Conservation (phyloP, 2,888 invertebrate species). For the Hedya salicella region DNA sequence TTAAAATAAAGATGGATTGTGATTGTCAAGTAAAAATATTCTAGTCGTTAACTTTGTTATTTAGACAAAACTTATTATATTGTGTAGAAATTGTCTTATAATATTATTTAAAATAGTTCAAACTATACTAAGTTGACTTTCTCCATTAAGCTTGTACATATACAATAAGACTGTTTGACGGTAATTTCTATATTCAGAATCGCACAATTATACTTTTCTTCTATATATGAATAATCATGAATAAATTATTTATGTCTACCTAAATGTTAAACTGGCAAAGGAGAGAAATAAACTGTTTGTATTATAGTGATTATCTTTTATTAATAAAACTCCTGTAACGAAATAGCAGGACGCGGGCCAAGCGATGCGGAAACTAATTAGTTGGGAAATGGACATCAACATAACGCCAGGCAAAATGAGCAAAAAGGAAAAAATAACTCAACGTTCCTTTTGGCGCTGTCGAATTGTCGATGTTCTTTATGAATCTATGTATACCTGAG, state of each 20-base stretch:
- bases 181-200: slow-evolving; percentile 63
- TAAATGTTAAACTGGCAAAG: slow-evolving; percentile 63
- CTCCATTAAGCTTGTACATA: slow-evolving; percentile 55
- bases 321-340: background rate
- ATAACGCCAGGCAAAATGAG: background rate
- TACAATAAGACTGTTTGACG: slow-evolving; percentile 73
- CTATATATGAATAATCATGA: slow-evolving; percentile 57
- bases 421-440: background rate
- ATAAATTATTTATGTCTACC: slow-evolving; percentile 67
- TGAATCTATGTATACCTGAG: too few species aligned
- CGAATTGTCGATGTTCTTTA: too few species aligned
- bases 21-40: slow-evolving; percentile 21
- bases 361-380: slow-evolving; percentile 20
- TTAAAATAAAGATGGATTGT: slow-evolving; percentile 23
- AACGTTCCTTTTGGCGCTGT: background rate
- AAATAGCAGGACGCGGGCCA: background rate
- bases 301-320: slow-evolving; percentile 52
- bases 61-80: slow-evolving; percentile 29
- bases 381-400: slow-evolving; percentile 18
- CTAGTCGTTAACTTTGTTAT: slow-evolving; percentile 27
- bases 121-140: slow-evolving; percentile 44
- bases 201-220: slow-evolving; percentile 74
- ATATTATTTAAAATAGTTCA: slow-evolving; percentile 25
- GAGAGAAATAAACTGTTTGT: slow-evolving; percentile 66
- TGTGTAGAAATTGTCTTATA: slow-evolving; percentile 28